A percentile compares a stretch with the other conserved stretches of the same genome.
Evolutionary conservation across 2,113 vertebrate genomes (phyloP).

Genomic region (Carassius gibelio): DNA sequence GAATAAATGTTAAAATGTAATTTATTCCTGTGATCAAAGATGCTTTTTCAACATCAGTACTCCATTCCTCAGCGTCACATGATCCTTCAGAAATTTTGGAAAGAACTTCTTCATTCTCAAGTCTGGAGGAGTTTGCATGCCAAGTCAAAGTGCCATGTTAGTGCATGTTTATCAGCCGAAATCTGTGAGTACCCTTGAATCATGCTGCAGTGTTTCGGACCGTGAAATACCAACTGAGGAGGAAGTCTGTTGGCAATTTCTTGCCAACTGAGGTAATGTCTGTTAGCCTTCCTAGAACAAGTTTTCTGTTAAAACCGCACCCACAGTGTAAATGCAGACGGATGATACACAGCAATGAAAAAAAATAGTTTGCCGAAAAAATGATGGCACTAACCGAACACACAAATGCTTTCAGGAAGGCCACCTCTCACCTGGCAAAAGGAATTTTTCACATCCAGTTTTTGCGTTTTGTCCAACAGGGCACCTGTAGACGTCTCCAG

Average conservation of each 20-base stretch:
- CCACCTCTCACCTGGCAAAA: slow-evolving; percentile 83
- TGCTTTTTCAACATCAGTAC: not conserved
- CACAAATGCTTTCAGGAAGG: slow-evolving; percentile 17
- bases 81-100: slow-evolving; percentile 7
- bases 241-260: not conserved
- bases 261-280: slow-evolving; percentile 30
- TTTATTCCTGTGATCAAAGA: not conserved
- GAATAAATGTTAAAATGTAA: not conserved
- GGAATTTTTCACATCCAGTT: slow-evolving; percentile 82
- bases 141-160: not conserved
- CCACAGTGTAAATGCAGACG: not conserved
- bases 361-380: not conserved
- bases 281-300: not conserved
- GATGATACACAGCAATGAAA: not conserved
- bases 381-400: not conserved
- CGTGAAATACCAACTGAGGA: not conserved
- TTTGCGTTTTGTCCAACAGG: slow-evolving; percentile 75
- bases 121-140: not conserved
- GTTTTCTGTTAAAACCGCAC: not conserved
- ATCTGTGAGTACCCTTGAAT: not conserved
- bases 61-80: not conserved
- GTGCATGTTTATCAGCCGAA: not conserved
- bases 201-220: not conserved
- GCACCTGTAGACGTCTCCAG: slow-evolving; percentile 96
- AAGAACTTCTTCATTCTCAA: not conserved